These are phyloP conservation scores for Drosophila bocqueti DNA, from an alignment of 1,140 invertebrate genomes.

Conservation along the genomic window DNA sequence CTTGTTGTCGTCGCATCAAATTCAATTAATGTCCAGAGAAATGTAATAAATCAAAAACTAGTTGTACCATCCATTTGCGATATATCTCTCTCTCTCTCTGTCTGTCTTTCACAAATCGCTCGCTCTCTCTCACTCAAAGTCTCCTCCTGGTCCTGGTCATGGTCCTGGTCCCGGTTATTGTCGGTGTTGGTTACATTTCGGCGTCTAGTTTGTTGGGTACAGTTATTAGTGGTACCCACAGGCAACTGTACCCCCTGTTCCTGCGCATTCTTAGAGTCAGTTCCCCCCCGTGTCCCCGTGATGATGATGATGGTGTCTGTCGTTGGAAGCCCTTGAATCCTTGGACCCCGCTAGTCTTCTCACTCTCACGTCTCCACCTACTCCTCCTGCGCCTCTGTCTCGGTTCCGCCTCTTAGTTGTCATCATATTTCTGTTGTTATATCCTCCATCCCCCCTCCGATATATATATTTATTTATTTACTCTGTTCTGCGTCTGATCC, in stretches of 20 bases:
- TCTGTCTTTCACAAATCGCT: constrained; percentile 34
- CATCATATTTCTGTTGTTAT: constrained; percentile 44
- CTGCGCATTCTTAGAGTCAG: constrained; percentile 33
- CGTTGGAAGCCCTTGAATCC: constrained; percentile 11
- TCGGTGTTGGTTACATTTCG: constrained; percentile 66
- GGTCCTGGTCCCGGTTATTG: constrained; percentile 54
- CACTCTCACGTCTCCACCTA: constrained; percentile 11
- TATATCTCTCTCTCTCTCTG: constrained; percentile 32
- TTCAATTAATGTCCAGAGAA: constrained; percentile 74
- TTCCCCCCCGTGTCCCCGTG: not conserved
- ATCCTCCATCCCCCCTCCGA: not conserved
- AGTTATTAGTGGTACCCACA: constrained; percentile 20
- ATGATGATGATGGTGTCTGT: constrained; percentile 29
- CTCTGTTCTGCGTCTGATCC: constrained; percentile 31
- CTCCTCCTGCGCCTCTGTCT: constrained; percentile 15
- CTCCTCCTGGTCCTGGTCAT: constrained; percentile 19
- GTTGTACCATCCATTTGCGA: constrained; percentile 49
- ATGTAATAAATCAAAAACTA: constrained; percentile 77
- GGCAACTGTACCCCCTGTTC: constrained; percentile 23
- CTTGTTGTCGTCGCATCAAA: constrained; percentile 77
- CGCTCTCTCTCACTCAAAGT: constrained; percentile 21
- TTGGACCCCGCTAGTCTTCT: constrained; percentile 11
- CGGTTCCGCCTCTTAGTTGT: constrained; percentile 44
- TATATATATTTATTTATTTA: constrained; percentile 49
- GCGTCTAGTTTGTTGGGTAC: constrained; percentile 49